A percentile compares a stretch with the other conserved stretches of the same genome.
Evolutionary conservation across 2,888 invertebrate species (phyloP).

Genomic region (Parnassius glacialis): DNA sequence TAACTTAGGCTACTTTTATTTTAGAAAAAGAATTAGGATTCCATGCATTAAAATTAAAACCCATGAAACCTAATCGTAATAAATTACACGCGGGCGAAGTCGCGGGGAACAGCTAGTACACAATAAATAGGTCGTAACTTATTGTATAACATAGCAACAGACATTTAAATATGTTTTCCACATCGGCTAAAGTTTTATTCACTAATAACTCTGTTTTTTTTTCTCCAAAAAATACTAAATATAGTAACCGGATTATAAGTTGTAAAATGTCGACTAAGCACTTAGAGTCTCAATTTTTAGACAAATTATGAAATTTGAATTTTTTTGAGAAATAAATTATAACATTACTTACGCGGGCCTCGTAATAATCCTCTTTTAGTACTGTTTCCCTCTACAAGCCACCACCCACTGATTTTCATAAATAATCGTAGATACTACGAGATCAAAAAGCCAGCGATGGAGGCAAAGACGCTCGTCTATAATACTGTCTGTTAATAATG

Average conservation of each 20-base stretch:
- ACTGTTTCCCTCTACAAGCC: constrained; percentile 27
- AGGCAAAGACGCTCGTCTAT: constrained; percentile 35
- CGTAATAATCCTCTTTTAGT: constrained; percentile 33
- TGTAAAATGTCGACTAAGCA: constrained; percentile 8
- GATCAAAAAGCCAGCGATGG: constrained; percentile 48
- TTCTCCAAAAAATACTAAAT: not conserved
- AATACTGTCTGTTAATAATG: constrained; percentile 44
- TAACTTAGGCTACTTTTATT: no score
- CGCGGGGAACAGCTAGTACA: no score
- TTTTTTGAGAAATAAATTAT: constrained; percentile 15
- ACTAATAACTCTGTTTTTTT: not conserved
- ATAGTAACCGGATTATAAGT: constrained; percentile 3
- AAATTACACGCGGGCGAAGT: no score
- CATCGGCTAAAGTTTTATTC: no score
- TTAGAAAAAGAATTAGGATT: no score
- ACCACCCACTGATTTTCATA: constrained; percentile 52
- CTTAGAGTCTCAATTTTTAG: constrained; percentile 11
- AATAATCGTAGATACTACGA: constrained; percentile 51
- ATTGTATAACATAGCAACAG: not conserved
- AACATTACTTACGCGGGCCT: constrained; percentile 24
- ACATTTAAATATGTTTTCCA: not conserved
- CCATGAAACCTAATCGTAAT: no score
- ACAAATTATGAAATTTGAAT: constrained; percentile 2
- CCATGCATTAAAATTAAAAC: no score
- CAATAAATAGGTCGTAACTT: not conserved